Conservation (phyloP, 1,140 invertebrate species). For the Drosophila willistoni region DNA sequence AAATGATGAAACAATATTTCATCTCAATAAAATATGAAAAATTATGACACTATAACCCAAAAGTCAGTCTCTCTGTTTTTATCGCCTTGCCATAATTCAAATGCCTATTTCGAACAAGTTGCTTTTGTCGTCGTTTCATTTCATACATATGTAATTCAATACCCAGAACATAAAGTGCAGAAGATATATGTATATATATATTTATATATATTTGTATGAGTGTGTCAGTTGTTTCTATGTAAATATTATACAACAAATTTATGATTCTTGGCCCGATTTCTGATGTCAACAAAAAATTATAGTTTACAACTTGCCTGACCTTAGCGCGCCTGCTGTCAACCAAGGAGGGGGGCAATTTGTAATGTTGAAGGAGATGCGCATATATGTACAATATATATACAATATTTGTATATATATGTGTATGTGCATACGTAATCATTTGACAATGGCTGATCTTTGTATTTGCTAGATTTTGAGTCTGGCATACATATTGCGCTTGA, state of each 20-base stretch:
- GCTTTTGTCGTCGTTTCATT: constrained; percentile 37
- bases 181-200: constrained; percentile 38
- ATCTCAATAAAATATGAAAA: constrained; percentile 73
- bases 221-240: constrained; percentile 44
- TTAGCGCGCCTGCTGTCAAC: constrained; percentile 49
- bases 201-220: not conserved
- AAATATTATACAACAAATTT: constrained; percentile 64
- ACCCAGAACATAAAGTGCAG: constrained; percentile 73
- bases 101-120: constrained; percentile 43
- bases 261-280: constrained; percentile 65
- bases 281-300: constrained; percentile 68
- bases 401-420: not conserved
- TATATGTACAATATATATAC: not conserved
- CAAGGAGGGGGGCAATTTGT: constrained; percentile 38
- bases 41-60: constrained; percentile 40
- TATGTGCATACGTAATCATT: not conserved
- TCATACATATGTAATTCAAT: constrained; percentile 56
- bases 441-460: constrained; percentile 8
- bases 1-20: constrained; percentile 68
- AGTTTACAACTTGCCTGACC: constrained; percentile 71
- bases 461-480: not conserved
- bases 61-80: constrained; percentile 29
- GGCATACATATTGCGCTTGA: constrained; percentile 9
- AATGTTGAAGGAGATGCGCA: not conserved
- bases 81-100: constrained; percentile 66